These are phyloP conservation scores for Egretta garzetta DNA, from an alignment of 2,113 vertebrate species.

Conservation along the genomic window DNA sequence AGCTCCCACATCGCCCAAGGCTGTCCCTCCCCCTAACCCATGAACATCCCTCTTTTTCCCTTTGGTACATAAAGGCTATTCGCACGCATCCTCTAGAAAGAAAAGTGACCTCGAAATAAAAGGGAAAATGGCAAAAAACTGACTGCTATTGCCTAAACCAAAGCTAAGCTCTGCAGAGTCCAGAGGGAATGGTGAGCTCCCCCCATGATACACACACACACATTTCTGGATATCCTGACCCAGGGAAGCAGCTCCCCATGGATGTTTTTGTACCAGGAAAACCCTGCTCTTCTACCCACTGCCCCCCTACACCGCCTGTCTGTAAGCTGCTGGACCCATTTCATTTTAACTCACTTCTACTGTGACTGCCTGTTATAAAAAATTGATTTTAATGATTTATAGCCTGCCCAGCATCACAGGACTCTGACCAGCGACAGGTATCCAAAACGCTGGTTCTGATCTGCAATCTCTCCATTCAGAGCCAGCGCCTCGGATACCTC, in stretches of 20 bases:
- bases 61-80: background rate
- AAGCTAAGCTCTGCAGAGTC: background rate
- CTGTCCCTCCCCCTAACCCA: background rate
- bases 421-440: background rate
- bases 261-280: background rate
- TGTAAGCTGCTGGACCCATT: background rate
- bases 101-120: background rate
- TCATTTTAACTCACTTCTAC: background rate
- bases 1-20: background rate
- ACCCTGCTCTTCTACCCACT: background rate
- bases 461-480: background rate
- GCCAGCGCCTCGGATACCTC: background rate
- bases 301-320: background rate
- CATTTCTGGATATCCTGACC: background rate
- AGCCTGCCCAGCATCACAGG: background rate
- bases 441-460: background rate
- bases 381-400: conserved; percentile 9
- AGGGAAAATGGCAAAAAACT: background rate
- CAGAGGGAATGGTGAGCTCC: background rate
- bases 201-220: background rate
- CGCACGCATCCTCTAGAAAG: background rate
- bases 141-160: background rate
- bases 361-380: background rate
- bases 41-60: background rate
- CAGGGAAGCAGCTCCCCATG: background rate